phyloP scores from a whole-genome alignment of 2,113 vertebrate species.

The Stigmatopora nigra region DNA sequence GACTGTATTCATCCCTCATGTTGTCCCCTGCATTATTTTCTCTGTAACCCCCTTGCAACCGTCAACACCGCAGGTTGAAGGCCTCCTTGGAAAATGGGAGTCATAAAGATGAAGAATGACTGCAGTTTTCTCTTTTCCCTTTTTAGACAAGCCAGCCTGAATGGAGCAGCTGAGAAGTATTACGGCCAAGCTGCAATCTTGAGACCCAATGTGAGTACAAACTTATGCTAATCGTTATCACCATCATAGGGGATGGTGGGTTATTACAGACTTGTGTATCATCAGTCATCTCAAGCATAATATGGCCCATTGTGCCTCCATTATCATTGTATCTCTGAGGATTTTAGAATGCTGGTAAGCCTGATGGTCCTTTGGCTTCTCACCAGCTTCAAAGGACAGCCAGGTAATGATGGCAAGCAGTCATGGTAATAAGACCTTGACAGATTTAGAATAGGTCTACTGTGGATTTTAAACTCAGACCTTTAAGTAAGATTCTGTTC shows the following conservation, averaged over 20 bases:
- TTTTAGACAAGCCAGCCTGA: conserved; percentile 92
- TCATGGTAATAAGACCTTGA: conserved; percentile 56
- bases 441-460: conserved; percentile 35
- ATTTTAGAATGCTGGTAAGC: conserved; percentile 25
- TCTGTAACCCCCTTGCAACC: conserved; percentile 46
- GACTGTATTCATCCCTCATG: conserved; percentile 25
- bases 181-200: conserved; percentile 87
- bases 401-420: conserved; percentile 42
- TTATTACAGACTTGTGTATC: conserved; percentile 32
- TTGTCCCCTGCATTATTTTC: conserved; percentile 42
- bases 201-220: conserved; percentile 89
- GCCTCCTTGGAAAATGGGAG: conserved; percentile 43
- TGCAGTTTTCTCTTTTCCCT: conserved; percentile 46
- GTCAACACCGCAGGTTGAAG: conserved; percentile 54
- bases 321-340: conserved; percentile 37
- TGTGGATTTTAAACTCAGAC: conserved; percentile 5
- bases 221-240: conserved; percentile 19
- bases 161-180: conserved; percentile 90
- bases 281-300: conserved; percentile 25
- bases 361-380: conserved; percentile 51
- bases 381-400: conserved; percentile 56
- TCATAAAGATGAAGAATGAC: conserved; percentile 63
- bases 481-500: conserved; percentile 21
- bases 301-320: conserved; percentile 22
- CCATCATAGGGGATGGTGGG: conserved; percentile 24